phyloP scores from a whole-genome alignment of 2,113 vertebrate species.

The Dicerorhinus sumatrensis region DNA sequence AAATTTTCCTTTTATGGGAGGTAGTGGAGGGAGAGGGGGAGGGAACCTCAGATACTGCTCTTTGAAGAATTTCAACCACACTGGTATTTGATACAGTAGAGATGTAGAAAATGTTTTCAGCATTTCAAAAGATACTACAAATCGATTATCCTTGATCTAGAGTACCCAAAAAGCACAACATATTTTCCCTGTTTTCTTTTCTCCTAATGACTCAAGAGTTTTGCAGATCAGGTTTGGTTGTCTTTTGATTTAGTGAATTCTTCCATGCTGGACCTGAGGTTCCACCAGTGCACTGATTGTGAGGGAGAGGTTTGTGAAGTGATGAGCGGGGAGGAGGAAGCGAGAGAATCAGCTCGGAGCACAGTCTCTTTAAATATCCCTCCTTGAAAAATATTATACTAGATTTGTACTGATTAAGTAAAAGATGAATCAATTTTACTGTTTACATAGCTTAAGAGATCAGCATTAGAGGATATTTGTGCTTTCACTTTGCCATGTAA shows the following conservation, averaged over 20 bases:
- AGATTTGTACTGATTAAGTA: neutral
- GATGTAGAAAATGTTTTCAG: neutral
- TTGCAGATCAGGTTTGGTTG: neutral
- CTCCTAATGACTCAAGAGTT: neutral
- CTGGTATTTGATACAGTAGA: neutral
- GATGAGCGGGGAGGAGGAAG: neutral
- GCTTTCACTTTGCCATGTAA: neutral
- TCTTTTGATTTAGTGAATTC: slow-evolving; percentile 14
- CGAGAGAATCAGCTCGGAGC: slow-evolving; percentile 26
- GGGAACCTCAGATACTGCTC: neutral
- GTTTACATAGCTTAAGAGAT: neutral
- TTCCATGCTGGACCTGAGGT: neutral
- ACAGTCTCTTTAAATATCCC: neutral
- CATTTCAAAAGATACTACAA: neutral
- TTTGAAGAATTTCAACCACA: neutral
- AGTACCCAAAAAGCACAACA: neutral
- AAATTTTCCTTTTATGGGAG: neutral
- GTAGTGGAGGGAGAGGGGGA: neutral
- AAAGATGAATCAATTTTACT: neutral
- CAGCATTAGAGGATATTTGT: neutral
- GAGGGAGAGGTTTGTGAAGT: slow-evolving; percentile 8
- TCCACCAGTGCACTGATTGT: neutral
- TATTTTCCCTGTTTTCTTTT: neutral
- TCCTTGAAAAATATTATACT: neutral
- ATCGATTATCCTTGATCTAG: neutral